A percentile compares a stretch with the other conserved stretches of the same genome.
Evolutionary conservation across 2,888 invertebrate species (phyloP).

Genomic region (Pachydiplax longipennis): DNA sequence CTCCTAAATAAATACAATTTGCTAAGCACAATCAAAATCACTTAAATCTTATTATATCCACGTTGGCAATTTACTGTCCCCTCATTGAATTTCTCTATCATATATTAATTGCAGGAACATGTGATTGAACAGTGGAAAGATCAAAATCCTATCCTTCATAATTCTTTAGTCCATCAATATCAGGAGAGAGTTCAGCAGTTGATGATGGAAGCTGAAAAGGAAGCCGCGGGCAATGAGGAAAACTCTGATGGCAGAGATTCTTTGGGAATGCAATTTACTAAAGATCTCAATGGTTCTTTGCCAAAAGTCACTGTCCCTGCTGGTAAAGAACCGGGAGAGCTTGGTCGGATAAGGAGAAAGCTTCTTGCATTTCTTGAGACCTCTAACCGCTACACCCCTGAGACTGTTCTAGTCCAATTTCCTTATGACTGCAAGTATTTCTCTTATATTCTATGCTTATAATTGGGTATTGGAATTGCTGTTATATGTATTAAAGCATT

Average conservation of each 20-base stretch:
- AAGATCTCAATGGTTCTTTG: not conserved
- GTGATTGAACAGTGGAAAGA: slow-evolving; percentile 92
- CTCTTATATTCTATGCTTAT: not conserved
- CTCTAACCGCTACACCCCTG: slow-evolving; percentile 83
- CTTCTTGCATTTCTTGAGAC: slow-evolving; percentile 81
- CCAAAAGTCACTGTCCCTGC: not conserved
- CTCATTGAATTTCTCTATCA: slow-evolving; percentile 8
- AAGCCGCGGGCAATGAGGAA: slow-evolving; percentile 55
- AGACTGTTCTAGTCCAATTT: slow-evolving; percentile 85
- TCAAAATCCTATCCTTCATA: slow-evolving; percentile 83
- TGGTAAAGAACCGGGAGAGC: slow-evolving; percentile 59
- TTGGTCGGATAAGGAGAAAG: slow-evolving; percentile 67
- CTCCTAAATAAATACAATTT: too few species aligned
- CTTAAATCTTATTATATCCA: too few species aligned
- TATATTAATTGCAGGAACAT: slow-evolving; percentile 71
- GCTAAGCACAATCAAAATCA: too few species aligned
- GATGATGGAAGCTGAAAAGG: slow-evolving; percentile 53
- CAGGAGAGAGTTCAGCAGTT: slow-evolving; percentile 69
- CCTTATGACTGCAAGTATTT: slow-evolving; percentile 71
- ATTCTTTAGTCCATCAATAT: slow-evolving; percentile 88
- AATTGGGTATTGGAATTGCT: too few species aligned
- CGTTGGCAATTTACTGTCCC: not conserved
- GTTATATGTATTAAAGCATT: too few species aligned
- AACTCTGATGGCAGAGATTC: slow-evolving; percentile 61
- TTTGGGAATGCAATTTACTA: not conserved